phyloP scores from a whole-genome alignment of 1,140 invertebrate species.

The Ips typographus region DNA sequence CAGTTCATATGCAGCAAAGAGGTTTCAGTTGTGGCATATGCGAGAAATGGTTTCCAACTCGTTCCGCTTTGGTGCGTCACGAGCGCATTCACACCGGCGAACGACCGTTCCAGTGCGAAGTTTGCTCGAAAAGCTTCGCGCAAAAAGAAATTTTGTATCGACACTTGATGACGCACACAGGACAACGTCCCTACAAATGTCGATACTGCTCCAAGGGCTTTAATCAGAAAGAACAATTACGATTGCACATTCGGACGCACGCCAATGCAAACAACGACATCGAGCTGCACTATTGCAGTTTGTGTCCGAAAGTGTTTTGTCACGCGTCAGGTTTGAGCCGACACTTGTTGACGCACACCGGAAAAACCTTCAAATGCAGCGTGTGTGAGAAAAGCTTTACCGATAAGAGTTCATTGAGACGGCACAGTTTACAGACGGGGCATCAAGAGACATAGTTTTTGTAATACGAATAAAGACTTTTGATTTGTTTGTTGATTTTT shows the following conservation, averaged over 20 bases:
- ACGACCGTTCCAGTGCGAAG: conserved; percentile 73
- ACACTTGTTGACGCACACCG: conserved; percentile 69
- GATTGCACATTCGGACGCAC: conserved; percentile 64
- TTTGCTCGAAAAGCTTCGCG: conserved; percentile 72
- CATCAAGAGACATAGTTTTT: not conserved
- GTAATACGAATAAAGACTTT: too few relatives aligned
- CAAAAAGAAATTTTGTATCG: conserved; percentile 79
- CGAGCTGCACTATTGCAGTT: conserved; percentile 64
- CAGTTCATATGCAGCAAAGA: conserved; percentile 61
- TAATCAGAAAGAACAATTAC: conserved; percentile 67
- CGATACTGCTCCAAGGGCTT: conserved; percentile 73
- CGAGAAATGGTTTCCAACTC: conserved; percentile 77
- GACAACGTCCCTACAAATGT: conserved; percentile 80
- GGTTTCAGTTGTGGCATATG: conserved; percentile 70
- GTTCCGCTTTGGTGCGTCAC: conserved; percentile 75
- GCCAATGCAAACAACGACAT: conserved; percentile 60
- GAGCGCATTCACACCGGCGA: conserved; percentile 76
- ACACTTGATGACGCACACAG: conserved; percentile 84
- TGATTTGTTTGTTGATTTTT: too few relatives aligned
- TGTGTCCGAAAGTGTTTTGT: conserved; percentile 69
- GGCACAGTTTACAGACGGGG: conserved; percentile 55
- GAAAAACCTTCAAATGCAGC: conserved; percentile 65
- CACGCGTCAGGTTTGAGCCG: conserved; percentile 69
- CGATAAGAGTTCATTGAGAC: conserved; percentile 67
- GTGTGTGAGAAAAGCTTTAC: conserved; percentile 69